These are phyloP conservation scores for Ctena decussata DNA, from an alignment of 2,888 invertebrate species.

Conservation along the genomic window DNA sequence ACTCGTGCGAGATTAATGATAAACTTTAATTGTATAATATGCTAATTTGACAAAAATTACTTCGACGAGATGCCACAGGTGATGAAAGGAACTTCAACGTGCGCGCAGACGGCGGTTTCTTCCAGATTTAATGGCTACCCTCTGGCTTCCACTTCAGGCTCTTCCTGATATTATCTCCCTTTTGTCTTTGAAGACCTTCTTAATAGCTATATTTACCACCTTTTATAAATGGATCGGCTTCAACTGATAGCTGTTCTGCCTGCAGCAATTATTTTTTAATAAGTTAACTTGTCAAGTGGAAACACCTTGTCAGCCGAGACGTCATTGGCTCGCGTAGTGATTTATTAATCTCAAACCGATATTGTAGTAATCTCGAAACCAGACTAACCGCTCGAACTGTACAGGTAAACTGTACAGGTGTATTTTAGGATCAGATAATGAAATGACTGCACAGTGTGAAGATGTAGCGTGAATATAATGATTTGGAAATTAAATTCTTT, in stretches of 20 bases:
- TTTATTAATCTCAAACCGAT: constrained; percentile 2
- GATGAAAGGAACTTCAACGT: too few relatives aligned
- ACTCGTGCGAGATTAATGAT: too few relatives aligned
- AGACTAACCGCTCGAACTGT: background rate
- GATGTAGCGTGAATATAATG: background rate
- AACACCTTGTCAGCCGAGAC: constrained; percentile 2
- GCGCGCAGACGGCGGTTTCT: too few relatives aligned
- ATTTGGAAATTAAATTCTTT: background rate
- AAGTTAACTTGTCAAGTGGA: background rate
- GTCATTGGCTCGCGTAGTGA: constrained; percentile 14
- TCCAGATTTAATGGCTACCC: background rate
- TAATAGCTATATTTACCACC: background rate
- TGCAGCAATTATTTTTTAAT: constrained; percentile 7
- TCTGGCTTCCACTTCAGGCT: background rate
- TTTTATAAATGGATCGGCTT: background rate
- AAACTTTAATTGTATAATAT: too few relatives aligned
- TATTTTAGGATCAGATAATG: constrained; percentile 10
- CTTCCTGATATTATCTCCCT: background rate
- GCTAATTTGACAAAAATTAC: too few relatives aligned
- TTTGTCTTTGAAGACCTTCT: background rate
- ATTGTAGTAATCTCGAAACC: background rate
- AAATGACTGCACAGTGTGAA: background rate
- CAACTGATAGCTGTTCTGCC: background rate
- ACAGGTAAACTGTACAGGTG: constrained; percentile 1
- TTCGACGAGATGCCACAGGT: too few relatives aligned